phyloP scores from a whole-genome alignment of 92 coral and sea anemone genomes.

The Phenganax subtilis region DNA sequence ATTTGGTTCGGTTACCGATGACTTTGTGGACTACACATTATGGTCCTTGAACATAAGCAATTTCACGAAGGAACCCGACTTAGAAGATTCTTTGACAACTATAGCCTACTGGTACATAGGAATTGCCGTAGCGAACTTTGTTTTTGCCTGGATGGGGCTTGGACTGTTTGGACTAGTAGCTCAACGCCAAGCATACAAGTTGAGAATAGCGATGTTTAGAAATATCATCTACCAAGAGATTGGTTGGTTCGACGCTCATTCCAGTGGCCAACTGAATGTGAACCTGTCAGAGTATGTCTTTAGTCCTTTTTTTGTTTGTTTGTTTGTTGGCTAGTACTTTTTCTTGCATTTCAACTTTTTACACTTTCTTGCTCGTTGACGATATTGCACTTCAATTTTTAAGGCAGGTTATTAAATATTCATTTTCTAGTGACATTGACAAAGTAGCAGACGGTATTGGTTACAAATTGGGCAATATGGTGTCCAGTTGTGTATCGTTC shows the following conservation, averaged over 20 bases:
- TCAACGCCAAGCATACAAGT: conserved; percentile 68
- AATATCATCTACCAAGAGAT: conserved; percentile 77
- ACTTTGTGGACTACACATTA: conserved; percentile 7
- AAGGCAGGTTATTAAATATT: neutral
- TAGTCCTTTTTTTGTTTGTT: neutral
- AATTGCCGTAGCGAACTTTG: conserved; percentile 61
- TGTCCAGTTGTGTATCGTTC: conserved; percentile 59
- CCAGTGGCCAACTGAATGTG: conserved; percentile 74
- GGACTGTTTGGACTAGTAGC: conserved; percentile 66
- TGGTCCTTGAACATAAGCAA: neutral
- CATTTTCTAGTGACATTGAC: conserved; percentile 64
- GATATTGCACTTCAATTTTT: neutral
- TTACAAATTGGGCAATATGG: conserved; percentile 59
- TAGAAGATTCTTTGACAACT: conserved; percentile 55
- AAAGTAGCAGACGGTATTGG: conserved; percentile 82
- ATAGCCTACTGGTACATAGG: conserved; percentile 72
- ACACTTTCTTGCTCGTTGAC: neutral
- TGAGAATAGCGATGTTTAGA: conserved; percentile 67
- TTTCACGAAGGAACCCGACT: conserved; percentile 35
- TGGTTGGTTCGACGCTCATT: conserved; percentile 88
- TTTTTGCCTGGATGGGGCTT: conserved; percentile 64
- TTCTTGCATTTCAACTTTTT: too few species aligned
- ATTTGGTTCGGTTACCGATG: conserved; percentile 5
- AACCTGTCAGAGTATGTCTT: conserved; percentile 74
- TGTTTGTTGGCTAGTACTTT: neutral